Percentiles rank a stretch among this genome's conserved stretches.
These are phyloP conservation scores for Prorops nasuta DNA, from an alignment of 1,140 invertebrate genomes.

Conservation along the genomic window DNA sequence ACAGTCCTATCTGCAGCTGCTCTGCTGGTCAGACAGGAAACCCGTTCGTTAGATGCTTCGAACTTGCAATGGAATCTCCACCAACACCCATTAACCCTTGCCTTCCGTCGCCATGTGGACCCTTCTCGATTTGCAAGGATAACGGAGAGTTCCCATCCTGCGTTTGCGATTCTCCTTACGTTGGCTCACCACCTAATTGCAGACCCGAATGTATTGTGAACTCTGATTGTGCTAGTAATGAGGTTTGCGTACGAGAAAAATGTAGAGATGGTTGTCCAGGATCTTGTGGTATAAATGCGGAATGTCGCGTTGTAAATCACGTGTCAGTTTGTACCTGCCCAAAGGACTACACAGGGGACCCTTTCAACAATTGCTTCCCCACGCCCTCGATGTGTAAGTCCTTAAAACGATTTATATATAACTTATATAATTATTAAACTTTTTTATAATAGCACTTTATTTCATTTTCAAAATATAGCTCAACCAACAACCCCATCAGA, in stretches of 20 bases:
- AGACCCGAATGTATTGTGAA: constrained; percentile 61
- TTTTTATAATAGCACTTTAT: too few species aligned
- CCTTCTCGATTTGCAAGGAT: constrained; percentile 60
- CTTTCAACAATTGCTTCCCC: constrained; percentile 55
- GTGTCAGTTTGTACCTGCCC: constrained; percentile 63
- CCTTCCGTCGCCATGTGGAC: constrained; percentile 60
- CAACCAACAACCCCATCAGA: constrained; percentile 34
- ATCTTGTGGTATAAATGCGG: constrained; percentile 64
- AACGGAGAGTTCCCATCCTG: constrained; percentile 57
- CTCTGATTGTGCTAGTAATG: constrained; percentile 63
- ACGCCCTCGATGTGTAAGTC: constrained; percentile 34
- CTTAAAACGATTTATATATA: too few species aligned
- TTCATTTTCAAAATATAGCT: too few species aligned
- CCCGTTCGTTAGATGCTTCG: constrained; percentile 61
- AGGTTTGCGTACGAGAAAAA: constrained; percentile 69
- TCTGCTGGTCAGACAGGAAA: constrained; percentile 58
- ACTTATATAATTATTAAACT: too few species aligned
- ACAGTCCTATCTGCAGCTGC: constrained; percentile 63
- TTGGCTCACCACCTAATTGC: constrained; percentile 66
- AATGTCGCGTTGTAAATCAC: constrained; percentile 66
- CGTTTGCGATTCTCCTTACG: constrained; percentile 58
- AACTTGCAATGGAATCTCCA: too few species aligned
- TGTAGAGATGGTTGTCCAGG: constrained; percentile 69
- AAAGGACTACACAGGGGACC: constrained; percentile 62
- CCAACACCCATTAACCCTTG: constrained; percentile 36